Percentiles rank a stretch among this genome's conserved stretches.
phyloP scores from a whole-genome alignment of 1,140 invertebrate genomes.

The Papilio polyxenes region DNA sequence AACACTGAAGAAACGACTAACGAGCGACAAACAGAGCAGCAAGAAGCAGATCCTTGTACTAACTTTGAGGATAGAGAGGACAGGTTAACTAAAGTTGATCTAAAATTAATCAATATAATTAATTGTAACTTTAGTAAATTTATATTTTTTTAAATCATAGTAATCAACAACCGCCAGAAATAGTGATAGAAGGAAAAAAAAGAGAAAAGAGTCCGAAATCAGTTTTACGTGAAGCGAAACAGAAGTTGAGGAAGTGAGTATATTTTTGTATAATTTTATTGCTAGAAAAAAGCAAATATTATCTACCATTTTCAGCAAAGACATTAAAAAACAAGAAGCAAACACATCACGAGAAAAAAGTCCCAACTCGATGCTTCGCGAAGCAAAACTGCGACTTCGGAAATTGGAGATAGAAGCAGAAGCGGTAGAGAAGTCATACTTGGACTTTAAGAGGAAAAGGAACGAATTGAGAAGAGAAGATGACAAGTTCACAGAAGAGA shows the following conservation, averaged over 20 bases:
- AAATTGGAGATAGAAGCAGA: conserved; percentile 73
- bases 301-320: conserved; percentile 42
- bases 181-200: conserved; percentile 27
- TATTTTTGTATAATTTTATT: conserved; percentile 17
- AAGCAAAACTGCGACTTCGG: conserved; percentile 64
- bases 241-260: conserved; percentile 56
- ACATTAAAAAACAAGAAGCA: conserved; percentile 39
- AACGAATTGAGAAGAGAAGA: conserved; percentile 44
- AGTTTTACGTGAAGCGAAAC: conserved; percentile 53
- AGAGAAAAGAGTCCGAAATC: conserved; percentile 60
- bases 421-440: conserved; percentile 67
- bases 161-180: background rate
- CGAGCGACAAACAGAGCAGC: no score
- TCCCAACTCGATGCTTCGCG: conserved; percentile 57
- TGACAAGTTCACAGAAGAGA: background rate
- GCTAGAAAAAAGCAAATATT: background rate
- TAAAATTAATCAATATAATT: no score
- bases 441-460: conserved; percentile 58
- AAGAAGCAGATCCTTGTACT: no score
- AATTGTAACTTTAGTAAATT: background rate
- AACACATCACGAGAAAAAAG: conserved; percentile 52
- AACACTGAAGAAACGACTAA: no score
- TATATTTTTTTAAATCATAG: background rate
- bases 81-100: no score
- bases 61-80: no score